Conservation (phyloP, 2,113 vertebrate species). For the Neogobius melanostomus region DNA sequence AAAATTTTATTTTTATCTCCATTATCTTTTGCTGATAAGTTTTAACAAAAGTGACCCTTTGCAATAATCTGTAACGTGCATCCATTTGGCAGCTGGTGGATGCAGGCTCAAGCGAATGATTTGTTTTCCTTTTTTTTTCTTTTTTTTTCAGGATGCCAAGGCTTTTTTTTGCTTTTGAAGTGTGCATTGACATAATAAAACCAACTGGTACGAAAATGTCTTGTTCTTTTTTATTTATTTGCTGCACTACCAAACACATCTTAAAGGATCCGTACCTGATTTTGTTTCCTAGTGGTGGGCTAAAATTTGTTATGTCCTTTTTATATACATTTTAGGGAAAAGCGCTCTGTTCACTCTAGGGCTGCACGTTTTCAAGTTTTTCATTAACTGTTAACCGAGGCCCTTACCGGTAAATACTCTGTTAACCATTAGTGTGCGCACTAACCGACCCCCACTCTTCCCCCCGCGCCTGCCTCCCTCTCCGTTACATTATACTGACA, state of each 20-base stretch:
- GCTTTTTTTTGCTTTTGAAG: constrained; percentile 62
- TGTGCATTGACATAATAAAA: constrained; percentile 73
- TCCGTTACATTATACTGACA: too few relatives aligned
- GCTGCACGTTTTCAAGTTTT: too few relatives aligned
- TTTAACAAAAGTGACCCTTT: constrained; percentile 74
- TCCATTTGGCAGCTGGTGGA: constrained; percentile 47
- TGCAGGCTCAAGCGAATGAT: constrained; percentile 36
- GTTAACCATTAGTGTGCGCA: too few relatives aligned
- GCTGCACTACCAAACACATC: not conserved
- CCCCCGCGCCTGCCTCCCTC: too few relatives aligned
- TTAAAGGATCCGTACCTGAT: not conserved
- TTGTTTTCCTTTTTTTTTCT: constrained; percentile 32
- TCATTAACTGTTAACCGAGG: too few relatives aligned
- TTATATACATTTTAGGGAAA: too few relatives aligned
- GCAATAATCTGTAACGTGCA: constrained; percentile 83
- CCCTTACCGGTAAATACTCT: too few relatives aligned
- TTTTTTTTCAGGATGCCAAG: constrained; percentile 60
- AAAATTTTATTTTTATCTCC: constrained; percentile 50
- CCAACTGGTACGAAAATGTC: constrained; percentile 57
- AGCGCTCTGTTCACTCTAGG: too few relatives aligned
- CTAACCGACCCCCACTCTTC: too few relatives aligned
- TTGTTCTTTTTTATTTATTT: not conserved
- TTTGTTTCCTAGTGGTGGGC: too few relatives aligned
- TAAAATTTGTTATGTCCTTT: too few relatives aligned
- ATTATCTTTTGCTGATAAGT: constrained; percentile 54